phyloP scores from a whole-genome alignment of 2,113 vertebrate species.

The Syngnathus scovelli region DNA sequence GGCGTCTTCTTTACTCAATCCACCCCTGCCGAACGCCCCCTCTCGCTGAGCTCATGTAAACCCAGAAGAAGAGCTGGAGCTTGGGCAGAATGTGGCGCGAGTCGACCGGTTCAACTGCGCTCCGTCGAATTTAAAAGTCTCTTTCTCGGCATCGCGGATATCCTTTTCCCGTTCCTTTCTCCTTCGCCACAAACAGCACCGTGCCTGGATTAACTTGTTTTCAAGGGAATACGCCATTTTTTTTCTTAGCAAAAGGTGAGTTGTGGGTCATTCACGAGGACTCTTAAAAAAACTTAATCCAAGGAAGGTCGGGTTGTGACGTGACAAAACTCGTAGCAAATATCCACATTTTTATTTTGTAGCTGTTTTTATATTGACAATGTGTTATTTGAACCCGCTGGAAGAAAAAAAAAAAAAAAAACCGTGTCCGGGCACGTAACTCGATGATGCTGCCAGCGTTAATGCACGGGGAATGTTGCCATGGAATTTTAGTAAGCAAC shows the following conservation, averaged over 20 bases:
- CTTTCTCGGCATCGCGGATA: neutral
- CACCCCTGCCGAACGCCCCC: neutral
- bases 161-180: neutral
- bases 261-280: neutral
- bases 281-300: neutral
- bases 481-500: neutral
- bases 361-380: neutral
- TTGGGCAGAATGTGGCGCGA: neutral
- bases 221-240: neutral
- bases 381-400: neutral
- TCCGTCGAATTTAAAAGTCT: neutral
- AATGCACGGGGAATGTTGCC: neutral
- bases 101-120: neutral
- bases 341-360: neutral
- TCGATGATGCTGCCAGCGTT: constrained; percentile 6
- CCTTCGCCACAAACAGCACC: neutral
- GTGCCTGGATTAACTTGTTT: neutral
- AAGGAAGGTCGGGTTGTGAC: neutral
- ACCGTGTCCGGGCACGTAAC: neutral
- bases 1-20: neutral
- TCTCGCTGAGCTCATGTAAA: neutral
- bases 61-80: neutral
- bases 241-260: constrained; percentile 2
- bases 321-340: neutral
- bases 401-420: neutral